Evolutionary conservation across 2,797 vertebrate species (phyloP), one percentile per base, ranked within the genome.

Genomic region (Peromyscus eremicus): DNA sequence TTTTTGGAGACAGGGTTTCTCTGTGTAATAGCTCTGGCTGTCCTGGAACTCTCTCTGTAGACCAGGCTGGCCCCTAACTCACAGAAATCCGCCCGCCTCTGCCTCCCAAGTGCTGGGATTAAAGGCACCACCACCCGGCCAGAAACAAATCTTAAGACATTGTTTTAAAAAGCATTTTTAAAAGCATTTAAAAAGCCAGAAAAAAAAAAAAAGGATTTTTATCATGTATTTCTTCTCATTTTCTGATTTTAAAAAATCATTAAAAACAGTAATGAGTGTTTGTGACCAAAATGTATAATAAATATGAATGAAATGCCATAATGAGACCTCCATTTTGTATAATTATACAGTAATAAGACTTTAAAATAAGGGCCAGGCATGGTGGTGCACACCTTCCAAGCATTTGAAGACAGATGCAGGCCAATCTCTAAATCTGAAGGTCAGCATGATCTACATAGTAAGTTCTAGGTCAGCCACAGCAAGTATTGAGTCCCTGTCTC

Each of bases 91-190:
- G 13, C 52, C 12, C 52, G 52, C 52, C 52, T 52, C 52, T 52
- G 52, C 52, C 52, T 52, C 49, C 49, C 8, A 12, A 14, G 52
- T 52, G 52, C 52, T 14, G 52, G 52, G 52, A 52, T 52, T 52
- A 52, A 52, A 52, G 52, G 52, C 12, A 52, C 52, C 12, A 52
- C 52, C 13, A 2, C 52, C 52, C 12, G 52, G 52, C 52, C 79
- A 37, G 79, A 89, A 94, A 91, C 57, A 60, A 60, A 60, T 60
- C 5, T 32, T 17, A 49, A 79, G 37, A 62, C 37, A 73, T 25
- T 71, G 27, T 71, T 86, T 55, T 37, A 66, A 87, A 87, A 94
- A 91, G 17, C 2, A 93, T 43, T 94, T 94, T 77, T 60, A 84
- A n/a, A n/a, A n/a, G n/a, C n/a, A n/a, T n/a, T n/a, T n/a, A n/a